Base-by-base conservation (phyloP, 2,797 vertebrate species). In the Scomberomorus guttatus region DNA sequence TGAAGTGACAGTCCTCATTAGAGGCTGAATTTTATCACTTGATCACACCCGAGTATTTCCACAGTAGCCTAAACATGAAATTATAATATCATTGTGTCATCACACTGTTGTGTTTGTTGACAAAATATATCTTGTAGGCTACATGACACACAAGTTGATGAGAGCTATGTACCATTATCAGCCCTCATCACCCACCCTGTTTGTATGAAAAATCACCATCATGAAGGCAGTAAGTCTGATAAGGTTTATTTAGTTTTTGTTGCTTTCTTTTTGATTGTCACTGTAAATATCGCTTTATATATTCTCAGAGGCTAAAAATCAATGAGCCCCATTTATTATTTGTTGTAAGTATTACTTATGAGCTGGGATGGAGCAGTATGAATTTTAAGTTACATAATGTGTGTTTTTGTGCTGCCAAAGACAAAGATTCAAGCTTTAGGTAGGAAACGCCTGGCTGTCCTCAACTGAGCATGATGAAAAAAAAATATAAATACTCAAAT, bases 71-170 rank as follows among this genome's bases (percentile, higher is more conserved):
- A 1, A 4, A 1, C 17, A n/a, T 22, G n/a, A 3, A 13, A 32
- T 56, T 11, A 42, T 32, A 32, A 60, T 9, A 27, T 7, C n/a
- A 32, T 6, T 7, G 25, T 10, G 48, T n/a, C 29, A 51, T 68
- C 34, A 27, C 0, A 12, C 18, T 52, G n/a, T 59, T 37, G 55
- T 34, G 48, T 0, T 0, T 32, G 46, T 34, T 51, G 73, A 37
- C 29, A 77, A 52, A 46, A 9, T 37, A 55, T 37, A n/a, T 59
- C 1, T 54, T 39, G 46, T 18, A 29, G 7, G 65, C 60, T 37
- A 25, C 72, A 25, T 18, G 57, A 76, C n/a, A 5, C 17, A 58
- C 14, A 12, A 37, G 59, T 51, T n/a, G 72, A 72, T 57, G 51
- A 57, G 32, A 24, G 58, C 68, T 44, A 8, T 42, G 39, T 59